These are phyloP conservation scores for Trichoplusia ni DNA, from an alignment of 1,140 invertebrate species.

Conservation along the genomic window DNA sequence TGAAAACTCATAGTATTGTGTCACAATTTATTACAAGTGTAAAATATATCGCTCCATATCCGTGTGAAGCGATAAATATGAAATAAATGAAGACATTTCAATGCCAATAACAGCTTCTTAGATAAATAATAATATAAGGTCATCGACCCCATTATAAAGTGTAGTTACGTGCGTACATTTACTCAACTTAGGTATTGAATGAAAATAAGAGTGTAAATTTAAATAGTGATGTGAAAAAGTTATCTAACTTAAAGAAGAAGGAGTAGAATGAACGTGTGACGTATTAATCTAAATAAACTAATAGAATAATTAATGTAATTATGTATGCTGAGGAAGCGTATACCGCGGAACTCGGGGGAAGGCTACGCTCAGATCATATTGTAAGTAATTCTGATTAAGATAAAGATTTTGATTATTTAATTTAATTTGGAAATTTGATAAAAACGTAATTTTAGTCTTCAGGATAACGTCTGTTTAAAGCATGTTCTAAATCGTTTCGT, in stretches of 20 bases:
- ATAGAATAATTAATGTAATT: background rate
- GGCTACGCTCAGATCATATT: too few species aligned
- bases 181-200: background rate
- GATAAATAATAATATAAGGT: conserved; percentile 3
- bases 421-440: too few species aligned
- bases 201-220: background rate
- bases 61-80: conserved; percentile 15
- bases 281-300: background rate
- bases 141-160: conserved; percentile 6
- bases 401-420: too few species aligned
- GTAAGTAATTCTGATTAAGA: too few species aligned
- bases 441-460: too few species aligned
- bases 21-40: background rate
- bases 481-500: too few species aligned
- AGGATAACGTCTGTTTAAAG: too few species aligned
- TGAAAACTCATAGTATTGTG: background rate
- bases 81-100: conserved; percentile 24
- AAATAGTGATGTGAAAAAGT: conserved; percentile 6
- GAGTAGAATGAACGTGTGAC: background rate
- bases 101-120: conserved; percentile 23
- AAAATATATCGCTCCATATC: background rate
- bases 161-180: background rate
- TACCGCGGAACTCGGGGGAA: conserved; percentile 34
- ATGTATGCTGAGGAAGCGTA: conserved; percentile 46
- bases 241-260: background rate